Base-by-base conservation (phyloP, 2,113 vertebrate genomes). In the Poecilia latipinna region DNA sequence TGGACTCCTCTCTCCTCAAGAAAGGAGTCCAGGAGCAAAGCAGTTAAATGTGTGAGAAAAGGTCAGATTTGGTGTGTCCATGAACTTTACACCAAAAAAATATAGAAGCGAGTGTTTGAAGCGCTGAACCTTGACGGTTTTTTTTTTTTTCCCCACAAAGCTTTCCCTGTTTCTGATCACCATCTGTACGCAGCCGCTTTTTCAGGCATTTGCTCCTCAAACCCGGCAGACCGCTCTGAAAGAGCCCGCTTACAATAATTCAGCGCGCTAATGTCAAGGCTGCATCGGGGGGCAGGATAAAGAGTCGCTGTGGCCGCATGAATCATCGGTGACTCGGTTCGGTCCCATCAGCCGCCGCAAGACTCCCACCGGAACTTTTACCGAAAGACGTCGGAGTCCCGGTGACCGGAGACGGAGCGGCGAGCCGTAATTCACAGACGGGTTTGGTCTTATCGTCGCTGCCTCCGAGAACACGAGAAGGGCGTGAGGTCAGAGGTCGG, bases 351-450 rank as follows among this genome's bases (percentile, higher is more conserved):
- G 82, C 68, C 6, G 7, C 70, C 74, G 31, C 31, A 63, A 44
- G 65, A 61, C n/a, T 37, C 11, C 11, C 17, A 75, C 61, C 77
- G 70, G 31, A 70, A 48, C 42, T 70, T 78, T 85, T 77, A 68
- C 35, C 39, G 12, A 71, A 75, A 71, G 78, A 74, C 88, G 79
- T 79, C 80, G n/a, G n/a, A n/a, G n/a, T n/a, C n/a, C n/a, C n/a
- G 75, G 82, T 84, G 85, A 79, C 76, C 17, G 11, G 83, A 88
- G 78, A 80, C 51, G 35, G 29, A 6, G 57, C 28, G 29, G 65
- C 8, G 61, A 63, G 78, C 77, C 28, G 19, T 87, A 87, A 89
- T 89, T 76, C 81, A 78, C 84, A 12, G 76, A 81, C 60, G 71
- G 63, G 77, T 70, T 28, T 6, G 4, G 71, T n/a, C 31, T 86